Conservation (phyloP, 2,797 vertebrate species). For the Eulemur coronatus region DNA sequence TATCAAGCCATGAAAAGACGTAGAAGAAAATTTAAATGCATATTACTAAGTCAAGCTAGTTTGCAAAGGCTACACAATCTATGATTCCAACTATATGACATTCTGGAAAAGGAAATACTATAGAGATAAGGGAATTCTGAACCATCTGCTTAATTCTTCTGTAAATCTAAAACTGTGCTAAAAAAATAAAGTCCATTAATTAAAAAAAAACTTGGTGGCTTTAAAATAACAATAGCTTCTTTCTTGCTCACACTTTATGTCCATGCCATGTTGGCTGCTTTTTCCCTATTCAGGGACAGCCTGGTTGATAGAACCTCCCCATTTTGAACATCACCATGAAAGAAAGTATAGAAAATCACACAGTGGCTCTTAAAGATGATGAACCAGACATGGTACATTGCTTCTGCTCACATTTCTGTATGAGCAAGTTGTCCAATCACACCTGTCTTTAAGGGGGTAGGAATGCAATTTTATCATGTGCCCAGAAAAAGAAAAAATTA, state of each 20-base stretch:
- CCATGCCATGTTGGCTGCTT: background rate
- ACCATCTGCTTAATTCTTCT: background rate
- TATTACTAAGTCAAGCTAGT: background rate
- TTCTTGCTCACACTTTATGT: background rate
- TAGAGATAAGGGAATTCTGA: background rate
- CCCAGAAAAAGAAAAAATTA: conserved; percentile 9
- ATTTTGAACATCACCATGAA: background rate
- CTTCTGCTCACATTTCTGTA: background rate
- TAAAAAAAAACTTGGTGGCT: background rate
- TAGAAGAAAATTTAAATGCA: background rate
- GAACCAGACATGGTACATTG: background rate
- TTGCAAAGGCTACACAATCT: background rate
- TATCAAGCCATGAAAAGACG: background rate
- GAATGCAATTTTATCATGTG: background rate
- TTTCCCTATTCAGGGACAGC: background rate
- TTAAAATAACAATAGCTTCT: background rate
- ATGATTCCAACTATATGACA: background rate
- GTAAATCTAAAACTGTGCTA: background rate
- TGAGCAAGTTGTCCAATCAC: background rate
- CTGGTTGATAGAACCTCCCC: background rate
- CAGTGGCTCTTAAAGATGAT: background rate
- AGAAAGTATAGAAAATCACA: background rate
- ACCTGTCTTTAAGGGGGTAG: background rate
- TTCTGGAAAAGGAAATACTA: background rate
- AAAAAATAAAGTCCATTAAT: background rate